A percentile compares a stretch with the other conserved stretches of the same genome.
These are phyloP conservation scores for Falco columbarius DNA, from an alignment of 2,797 vertebrate genomes.

Conservation along the genomic window DNA sequence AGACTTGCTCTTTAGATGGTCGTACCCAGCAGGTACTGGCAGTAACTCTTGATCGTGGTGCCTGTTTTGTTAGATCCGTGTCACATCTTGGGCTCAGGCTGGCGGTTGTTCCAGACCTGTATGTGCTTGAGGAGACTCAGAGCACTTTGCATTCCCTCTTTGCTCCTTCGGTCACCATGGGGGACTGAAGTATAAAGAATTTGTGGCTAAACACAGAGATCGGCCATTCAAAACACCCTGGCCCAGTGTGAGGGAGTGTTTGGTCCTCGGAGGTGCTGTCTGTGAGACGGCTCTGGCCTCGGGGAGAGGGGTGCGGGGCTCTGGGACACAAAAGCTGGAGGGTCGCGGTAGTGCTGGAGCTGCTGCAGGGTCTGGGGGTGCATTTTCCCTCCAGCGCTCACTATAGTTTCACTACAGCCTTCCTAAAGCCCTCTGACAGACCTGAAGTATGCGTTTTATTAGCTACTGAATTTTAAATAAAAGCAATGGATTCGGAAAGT, in stretches of 20 bases:
- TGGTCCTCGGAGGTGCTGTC: neutral
- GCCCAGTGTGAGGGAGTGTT: neutral
- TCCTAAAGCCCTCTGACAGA: neutral
- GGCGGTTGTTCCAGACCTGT: neutral
- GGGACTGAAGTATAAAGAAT: neutral
- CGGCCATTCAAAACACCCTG: fast-evolving
- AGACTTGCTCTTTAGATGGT: neutral
- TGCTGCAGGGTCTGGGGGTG: neutral
- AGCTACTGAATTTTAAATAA: neutral
- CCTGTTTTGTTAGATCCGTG: neutral
- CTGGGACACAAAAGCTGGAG: fast-evolving
- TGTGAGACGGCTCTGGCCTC: neutral
- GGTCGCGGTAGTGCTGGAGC: neutral
- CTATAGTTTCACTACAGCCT: neutral
- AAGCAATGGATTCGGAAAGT: neutral
- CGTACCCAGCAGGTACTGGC: neutral
- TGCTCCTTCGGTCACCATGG: neutral
- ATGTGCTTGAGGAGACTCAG: neutral
- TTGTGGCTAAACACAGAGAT: neutral
- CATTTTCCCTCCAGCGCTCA: neutral
- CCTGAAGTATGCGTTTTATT: neutral
- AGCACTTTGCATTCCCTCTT: neutral
- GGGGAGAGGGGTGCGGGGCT: neutral
- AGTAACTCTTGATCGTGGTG: neutral
- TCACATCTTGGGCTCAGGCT: neutral